Base-by-base conservation (phyloP, 2,113 vertebrate genomes). In the Macroglossus sobrinus region DNA sequence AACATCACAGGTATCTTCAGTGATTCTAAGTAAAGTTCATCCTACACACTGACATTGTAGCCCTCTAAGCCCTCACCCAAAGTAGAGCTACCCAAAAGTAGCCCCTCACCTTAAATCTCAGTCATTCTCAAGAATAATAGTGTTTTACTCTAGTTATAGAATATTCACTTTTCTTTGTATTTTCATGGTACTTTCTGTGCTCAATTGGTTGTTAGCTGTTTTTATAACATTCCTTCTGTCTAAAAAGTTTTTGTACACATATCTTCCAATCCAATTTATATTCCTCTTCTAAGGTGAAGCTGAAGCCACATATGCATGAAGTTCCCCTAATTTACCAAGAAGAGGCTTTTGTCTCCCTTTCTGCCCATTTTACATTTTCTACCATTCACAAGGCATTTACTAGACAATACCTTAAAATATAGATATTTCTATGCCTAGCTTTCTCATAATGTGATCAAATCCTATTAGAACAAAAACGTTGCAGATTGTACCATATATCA, bases 41-140 rank as follows among this genome's bases (percentile, higher is more conserved):
- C 3, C 13, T 8, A 0, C 0, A 19, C 3, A 3, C 16, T 10
- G 55, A 30, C 11, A 6, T 18, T 11, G 9, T 15, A 7, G 0
- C 9, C 16, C 30, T 68, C 15, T 6, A 26, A 45, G 0, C 7
- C 24, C 35, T 61, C 19, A 26, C 12, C 35, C 15, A 18, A 28
- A 24, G n/a, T n/a, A n/a, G n/a, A n/a, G n/a, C n/a, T n/a, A 26
- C 12, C 35, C 15, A 18, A 28, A 24, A n/a, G 14, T 33, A 13
- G 2, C 11, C 63, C 61, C 30, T 84, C 1, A 18, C 1, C n/a
- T n/a, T 63, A 22, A 35, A 24, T 71, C 3, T 64, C 30, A 64
- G 12, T 14, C 26, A 19, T 69, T 26, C 40, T 72, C 28, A 45
- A 19, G 82, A 87, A 26, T 2, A 71, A 50, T 5, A 7, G 0